These are phyloP conservation scores for Ommatoiulus sabulosus DNA, from an alignment of 2,888 invertebrate genomes.

Conservation along the genomic window DNA sequence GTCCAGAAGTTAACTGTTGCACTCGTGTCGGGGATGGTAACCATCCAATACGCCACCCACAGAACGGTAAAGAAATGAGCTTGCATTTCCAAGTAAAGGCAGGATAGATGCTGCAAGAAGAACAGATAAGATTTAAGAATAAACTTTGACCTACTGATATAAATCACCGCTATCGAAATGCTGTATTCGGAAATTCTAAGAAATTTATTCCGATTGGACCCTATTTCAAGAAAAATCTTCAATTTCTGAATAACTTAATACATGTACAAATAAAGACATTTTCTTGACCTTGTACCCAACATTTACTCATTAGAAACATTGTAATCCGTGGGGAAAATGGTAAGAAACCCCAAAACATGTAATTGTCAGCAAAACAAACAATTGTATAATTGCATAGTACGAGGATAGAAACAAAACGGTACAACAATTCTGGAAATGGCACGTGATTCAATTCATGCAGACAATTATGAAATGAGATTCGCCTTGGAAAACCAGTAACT, in stretches of 20 bases:
- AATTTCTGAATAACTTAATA: too few relatives aligned
- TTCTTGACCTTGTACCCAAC: neutral
- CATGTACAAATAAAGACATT: neutral
- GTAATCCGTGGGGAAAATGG: too few relatives aligned
- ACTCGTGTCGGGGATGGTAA: neutral
- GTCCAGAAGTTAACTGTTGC: constrained; percentile 32
- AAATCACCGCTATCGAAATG: neutral
- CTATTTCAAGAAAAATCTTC: neutral
- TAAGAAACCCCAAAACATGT: too few relatives aligned
- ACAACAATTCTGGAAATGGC: neutral
- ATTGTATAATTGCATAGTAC: neutral
- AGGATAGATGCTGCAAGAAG: neutral
- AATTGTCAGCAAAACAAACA: too few relatives aligned
- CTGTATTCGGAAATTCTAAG: neutral
- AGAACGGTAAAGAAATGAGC: neutral
- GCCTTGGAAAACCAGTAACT: neutral
- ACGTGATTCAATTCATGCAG: neutral
- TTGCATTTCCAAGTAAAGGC: neutral
- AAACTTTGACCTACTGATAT: neutral
- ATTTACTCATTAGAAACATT: neutral
- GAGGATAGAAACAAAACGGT: neutral
- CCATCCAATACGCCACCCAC: neutral
- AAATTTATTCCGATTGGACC: neutral
- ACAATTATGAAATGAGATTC: neutral
- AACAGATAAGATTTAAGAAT: neutral